These are phyloP conservation scores for Meiosimyza decipiens DNA, from an alignment of 2,888 invertebrate genomes.

Conservation along the genomic window DNA sequence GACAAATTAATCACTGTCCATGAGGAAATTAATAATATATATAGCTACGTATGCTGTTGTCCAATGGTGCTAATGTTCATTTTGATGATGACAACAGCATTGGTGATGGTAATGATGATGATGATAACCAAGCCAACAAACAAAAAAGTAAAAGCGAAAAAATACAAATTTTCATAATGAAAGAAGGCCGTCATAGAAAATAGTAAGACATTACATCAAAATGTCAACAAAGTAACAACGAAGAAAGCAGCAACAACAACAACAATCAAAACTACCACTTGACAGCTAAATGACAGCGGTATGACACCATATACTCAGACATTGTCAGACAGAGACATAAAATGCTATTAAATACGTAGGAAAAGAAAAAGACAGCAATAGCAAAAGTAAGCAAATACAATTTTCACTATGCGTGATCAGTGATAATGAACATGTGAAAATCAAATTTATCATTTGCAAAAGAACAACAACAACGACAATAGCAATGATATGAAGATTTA, in stretches of 20 bases:
- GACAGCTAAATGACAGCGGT: constrained; percentile 19
- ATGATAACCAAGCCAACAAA: constrained; percentile 9
- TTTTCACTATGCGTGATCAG: constrained; percentile 18
- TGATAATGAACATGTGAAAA: constrained; percentile 30
- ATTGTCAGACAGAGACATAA: not conserved
- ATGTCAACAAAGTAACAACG: constrained; percentile 23
- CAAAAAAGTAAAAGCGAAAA: not conserved
- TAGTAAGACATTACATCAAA: not conserved
- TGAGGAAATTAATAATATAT: constrained; percentile 32
- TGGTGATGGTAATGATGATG: constrained; percentile 11
- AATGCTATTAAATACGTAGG: not conserved
- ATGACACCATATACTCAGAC: not conserved
- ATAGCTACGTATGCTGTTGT: constrained; percentile 25
- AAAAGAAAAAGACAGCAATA: not conserved
- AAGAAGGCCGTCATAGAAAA: not conserved
- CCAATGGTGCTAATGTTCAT: not conserved
- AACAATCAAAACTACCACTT: constrained; percentile 4
- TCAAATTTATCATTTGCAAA: constrained; percentile 22
- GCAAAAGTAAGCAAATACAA: not conserved
- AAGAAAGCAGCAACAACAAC: not conserved
- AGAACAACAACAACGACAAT: not conserved
- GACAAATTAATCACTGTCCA: constrained; percentile 31
- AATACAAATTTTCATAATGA: not conserved
- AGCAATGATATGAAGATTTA: not conserved
- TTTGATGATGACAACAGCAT: not conserved